Evolutionary conservation across 2,888 invertebrate species (phyloP).

Genomic region (Resseliella maxima): DNA sequence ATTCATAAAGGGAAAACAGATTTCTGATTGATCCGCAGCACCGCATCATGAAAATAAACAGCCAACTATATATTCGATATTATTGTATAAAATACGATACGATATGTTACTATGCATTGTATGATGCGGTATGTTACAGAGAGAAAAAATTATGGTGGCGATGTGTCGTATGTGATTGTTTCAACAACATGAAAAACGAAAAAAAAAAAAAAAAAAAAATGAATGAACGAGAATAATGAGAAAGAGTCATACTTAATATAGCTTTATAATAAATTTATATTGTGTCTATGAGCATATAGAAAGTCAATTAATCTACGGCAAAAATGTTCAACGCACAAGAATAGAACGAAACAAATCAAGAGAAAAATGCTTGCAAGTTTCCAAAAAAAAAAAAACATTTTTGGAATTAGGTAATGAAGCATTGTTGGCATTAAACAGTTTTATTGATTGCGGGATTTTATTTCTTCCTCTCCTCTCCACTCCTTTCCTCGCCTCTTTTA

Average conservation of each 20-base stretch:
- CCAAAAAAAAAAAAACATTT: neutral
- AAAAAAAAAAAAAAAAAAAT: neutral
- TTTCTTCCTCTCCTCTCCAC: neutral
- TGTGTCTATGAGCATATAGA: constrained; percentile 16
- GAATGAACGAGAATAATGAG: neutral
- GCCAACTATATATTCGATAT: too few relatives aligned
- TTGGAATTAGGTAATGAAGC: constrained; percentile 44
- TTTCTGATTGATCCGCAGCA: constrained; percentile 42
- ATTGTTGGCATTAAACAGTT: neutral
- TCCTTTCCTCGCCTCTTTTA: too few relatives aligned
- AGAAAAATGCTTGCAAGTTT: constrained; percentile 26
- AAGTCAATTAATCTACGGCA: constrained; percentile 9
- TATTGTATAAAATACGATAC: too few relatives aligned
- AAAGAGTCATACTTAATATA: neutral
- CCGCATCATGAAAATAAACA: constrained; percentile 10
- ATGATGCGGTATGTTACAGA: too few relatives aligned
- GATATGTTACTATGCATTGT: neutral
- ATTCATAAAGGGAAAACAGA: neutral
- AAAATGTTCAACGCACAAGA: neutral
- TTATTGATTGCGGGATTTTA: neutral
- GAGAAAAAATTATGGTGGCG: neutral
- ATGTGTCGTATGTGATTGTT: constrained; percentile 13
- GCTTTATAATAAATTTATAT: constrained; percentile 26
- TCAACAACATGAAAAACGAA: neutral
- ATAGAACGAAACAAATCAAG: constrained; percentile 9